Base-by-base conservation (phyloP, 2,888 invertebrate genomes). In the Argyresthia albistria region DNA sequence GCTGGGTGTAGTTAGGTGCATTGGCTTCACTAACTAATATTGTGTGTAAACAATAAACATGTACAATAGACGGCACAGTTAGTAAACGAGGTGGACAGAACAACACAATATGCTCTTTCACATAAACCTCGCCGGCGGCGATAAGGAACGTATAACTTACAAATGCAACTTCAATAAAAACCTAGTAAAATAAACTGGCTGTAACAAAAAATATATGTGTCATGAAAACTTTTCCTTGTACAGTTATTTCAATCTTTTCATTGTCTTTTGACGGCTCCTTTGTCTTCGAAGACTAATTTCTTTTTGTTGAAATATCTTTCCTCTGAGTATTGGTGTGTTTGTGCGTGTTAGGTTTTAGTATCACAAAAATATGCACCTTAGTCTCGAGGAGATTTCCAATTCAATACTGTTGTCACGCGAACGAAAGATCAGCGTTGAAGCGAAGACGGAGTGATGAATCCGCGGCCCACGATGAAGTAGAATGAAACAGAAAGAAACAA, bases 341-440 rank as follows among this genome's bases (percentile, higher is more conserved):
- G 25, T 42, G 42, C 11, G 55, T 56, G 56, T 59, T 54, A 46
- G 49, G 56, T 56, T 64, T 70, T 70, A 70, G 50, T 58, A 54
- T 59, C 66, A 67, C 60, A 64, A 65, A 55, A 60, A 46, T 61
- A 76, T 59, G 73, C 76, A 81, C 81, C 80, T 76, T 55, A 56
- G 79, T 76, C 84, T 84, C 84, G 73, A 84, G 79, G 71, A 70
- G 71, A 58, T 55, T 71, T 67, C 60, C 63, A 52, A 66, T 54
- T 75, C 58, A 25, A 69, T 86, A 84, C 86, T 86, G 66, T 60
- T 36, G 48, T 15, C 35, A 8, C 12, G 9, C 9, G 6, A 48
- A 12, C 8, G 12, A 35, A 11, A 15, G 37, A 45, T n/a, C 14
- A 10, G 35, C 35, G 35, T 45, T 36, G 35, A 15, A 47, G 9